Evolutionary conservation across 2,888 invertebrate species (phyloP).

Genomic region (Bombylius discolor): DNA sequence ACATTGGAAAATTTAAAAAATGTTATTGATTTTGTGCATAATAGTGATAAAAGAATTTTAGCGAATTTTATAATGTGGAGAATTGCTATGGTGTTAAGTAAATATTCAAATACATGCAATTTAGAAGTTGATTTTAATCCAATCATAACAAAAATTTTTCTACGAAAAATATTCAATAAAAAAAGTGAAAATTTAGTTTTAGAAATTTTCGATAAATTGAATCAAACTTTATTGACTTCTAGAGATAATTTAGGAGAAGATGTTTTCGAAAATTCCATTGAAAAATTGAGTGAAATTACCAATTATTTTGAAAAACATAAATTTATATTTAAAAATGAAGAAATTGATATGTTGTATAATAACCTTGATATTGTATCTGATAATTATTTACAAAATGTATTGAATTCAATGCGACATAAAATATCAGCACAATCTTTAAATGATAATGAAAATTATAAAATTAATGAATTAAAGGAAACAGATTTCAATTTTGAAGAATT

Average conservation of each 20-base stretch:
- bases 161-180: neutral
- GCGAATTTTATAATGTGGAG: neutral
- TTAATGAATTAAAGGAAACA: neutral
- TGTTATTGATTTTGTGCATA: neutral
- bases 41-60: neutral
- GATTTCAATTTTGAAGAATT: neutral
- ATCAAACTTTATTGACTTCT: neutral
- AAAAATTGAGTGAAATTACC: too few species aligned
- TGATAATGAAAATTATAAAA: too few species aligned
- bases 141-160: neutral
- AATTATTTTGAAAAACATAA: neutral
- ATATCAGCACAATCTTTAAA: neutral
- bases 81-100: neutral
- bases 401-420: neutral
- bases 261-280: too few species aligned
- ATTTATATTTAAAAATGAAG: neutral
- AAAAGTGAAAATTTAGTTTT: neutral
- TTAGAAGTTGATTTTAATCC: neutral
- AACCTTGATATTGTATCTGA: neutral
- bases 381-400: neutral
- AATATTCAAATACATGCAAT: too few species aligned
- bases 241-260: too few species aligned
- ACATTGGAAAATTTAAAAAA: neutral
- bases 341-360: neutral
- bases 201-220: neutral